Evolutionary conservation across 2,888 invertebrate species (phyloP).

Genomic region (Anoplius nigerrimus): DNA sequence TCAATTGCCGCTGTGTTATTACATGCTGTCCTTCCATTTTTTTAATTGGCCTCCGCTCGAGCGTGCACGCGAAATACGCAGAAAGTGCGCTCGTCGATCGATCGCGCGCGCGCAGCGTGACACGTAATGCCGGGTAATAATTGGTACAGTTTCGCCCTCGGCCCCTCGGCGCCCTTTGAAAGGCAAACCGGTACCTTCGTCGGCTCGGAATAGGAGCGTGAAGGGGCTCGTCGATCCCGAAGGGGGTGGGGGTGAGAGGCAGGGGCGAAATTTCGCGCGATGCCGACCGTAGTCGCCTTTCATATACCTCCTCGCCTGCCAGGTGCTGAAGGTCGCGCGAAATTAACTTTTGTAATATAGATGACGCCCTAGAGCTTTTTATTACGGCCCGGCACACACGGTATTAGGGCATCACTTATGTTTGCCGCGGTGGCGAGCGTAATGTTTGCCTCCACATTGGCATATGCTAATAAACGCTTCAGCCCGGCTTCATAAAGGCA

Average conservation of each 20-base stretch:
- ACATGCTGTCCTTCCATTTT: background rate
- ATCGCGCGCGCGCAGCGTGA: constrained; percentile 42
- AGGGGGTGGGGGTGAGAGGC: constrained; percentile 16
- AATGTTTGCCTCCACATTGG: no score
- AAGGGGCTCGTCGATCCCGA: constrained; percentile 42
- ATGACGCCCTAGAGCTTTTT: background rate
- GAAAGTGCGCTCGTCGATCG: constrained; percentile 40
- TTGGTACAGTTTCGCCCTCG: constrained; percentile 46
- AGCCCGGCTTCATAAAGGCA: no score
- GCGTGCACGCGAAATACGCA: constrained; percentile 27
- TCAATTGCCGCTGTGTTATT: no score
- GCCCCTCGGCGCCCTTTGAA: constrained; percentile 28
- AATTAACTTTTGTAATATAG: constrained; percentile 39
- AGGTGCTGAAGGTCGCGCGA: constrained; percentile 43
- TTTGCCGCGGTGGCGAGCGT: no score
- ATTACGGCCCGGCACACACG: no score
- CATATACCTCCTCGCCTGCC: constrained; percentile 24
- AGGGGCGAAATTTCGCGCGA: constrained; percentile 71
- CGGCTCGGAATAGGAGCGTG: constrained; percentile 35
- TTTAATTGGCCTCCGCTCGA: constrained; percentile 10
- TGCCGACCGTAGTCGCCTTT: constrained; percentile 58
- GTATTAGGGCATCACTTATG: no score
- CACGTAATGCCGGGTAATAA: constrained; percentile 53
- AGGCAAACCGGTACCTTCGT: constrained; percentile 26
- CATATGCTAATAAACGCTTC: no score